Evolutionary conservation across 2,113 vertebrate genomes (phyloP), one percentile per base, ranked within the genome.

Genomic region (Chloroceryle aenea): DNA sequence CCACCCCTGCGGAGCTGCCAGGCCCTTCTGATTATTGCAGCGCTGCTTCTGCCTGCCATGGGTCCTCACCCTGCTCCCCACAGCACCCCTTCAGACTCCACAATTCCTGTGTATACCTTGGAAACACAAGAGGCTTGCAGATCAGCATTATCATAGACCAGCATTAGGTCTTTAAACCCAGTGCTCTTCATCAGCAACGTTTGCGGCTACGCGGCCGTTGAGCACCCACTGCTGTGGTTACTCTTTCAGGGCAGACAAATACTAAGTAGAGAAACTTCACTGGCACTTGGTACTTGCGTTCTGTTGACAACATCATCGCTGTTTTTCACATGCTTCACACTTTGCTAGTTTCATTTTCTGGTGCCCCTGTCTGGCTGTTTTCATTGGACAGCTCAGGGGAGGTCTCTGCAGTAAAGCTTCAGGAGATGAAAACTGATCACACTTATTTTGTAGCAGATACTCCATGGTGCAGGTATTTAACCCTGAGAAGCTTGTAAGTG

Each of bases 41-140:
- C 0, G 0, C 61, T 40, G 5, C 29, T 50, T 48, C 42, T 86
- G 8, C 53, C 30, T 69, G 10, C 68, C 36, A 6, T 1, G 1
- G 25, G 12, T 40, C 66, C 22, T 14, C 52, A 25, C 42, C 38
- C 16, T 17, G 13, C 40, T 23, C 26, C 50, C 16, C 14, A 25
- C 32, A 20, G 43, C 43, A 50, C 52, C 56, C 43, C 52, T 50
- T 34, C 48, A 69, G 11, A 7, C 42, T 18, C 47, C 23, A 14
- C 59, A 16, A 1, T 55, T 62, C 36, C 55, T 9, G 1, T 23
- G 3, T 55, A 6, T 25, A 62, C 23, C 40, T 68, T 17, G 62
- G 61, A 68, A 79, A 56, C 20, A 17, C 6, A 4, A 22, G 69
- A 71, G 25, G 25, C 43, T 71, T 29, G 3, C 38, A 22, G 53